These are phyloP conservation scores for Drosophila fulvimacula DNA, from an alignment of 2,888 invertebrate species.

Conservation along the genomic window DNA sequence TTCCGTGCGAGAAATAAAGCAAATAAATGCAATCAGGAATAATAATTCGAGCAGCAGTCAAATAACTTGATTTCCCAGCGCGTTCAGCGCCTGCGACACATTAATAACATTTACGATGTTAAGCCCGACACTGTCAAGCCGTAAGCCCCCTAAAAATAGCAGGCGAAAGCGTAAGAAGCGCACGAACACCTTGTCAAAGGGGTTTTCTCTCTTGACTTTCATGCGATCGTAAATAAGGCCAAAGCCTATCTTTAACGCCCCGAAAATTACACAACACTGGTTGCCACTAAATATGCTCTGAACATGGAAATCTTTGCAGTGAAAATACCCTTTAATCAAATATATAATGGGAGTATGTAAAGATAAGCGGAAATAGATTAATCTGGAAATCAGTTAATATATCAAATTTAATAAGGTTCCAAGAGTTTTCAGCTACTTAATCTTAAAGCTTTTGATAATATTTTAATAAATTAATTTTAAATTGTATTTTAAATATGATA, in stretches of 20 bases:
- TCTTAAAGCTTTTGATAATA: too few species aligned
- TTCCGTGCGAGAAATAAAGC: constrained; percentile 68
- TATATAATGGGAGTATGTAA: not conserved
- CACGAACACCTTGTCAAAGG: constrained; percentile 8
- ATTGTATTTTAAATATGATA: too few species aligned
- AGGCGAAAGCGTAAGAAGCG: not conserved
- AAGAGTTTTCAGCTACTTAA: too few species aligned
- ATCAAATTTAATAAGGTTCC: too few species aligned
- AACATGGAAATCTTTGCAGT: not conserved
- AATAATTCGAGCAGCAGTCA: constrained; percentile 75
- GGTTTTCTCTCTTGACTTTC: not conserved
- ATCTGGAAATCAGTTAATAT: too few species aligned
- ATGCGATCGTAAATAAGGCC: constrained; percentile 63
- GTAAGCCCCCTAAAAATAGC: not conserved
- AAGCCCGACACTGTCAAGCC: constrained; percentile 25
- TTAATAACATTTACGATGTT: constrained; percentile 63
- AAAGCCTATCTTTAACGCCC: constrained; percentile 54
- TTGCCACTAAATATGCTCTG: constrained; percentile 7
- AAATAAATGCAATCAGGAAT: constrained; percentile 78
- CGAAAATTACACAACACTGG: constrained; percentile 12
- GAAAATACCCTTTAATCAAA: constrained; percentile 14
- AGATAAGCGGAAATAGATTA: not conserved
- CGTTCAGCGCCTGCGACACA: constrained; percentile 49
- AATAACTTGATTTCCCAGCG: constrained; percentile 71
- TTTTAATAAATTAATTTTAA: too few species aligned